These are phyloP conservation scores for Monochamus saltuarius DNA, from an alignment of 1,140 invertebrate genomes.

Conservation along the genomic window DNA sequence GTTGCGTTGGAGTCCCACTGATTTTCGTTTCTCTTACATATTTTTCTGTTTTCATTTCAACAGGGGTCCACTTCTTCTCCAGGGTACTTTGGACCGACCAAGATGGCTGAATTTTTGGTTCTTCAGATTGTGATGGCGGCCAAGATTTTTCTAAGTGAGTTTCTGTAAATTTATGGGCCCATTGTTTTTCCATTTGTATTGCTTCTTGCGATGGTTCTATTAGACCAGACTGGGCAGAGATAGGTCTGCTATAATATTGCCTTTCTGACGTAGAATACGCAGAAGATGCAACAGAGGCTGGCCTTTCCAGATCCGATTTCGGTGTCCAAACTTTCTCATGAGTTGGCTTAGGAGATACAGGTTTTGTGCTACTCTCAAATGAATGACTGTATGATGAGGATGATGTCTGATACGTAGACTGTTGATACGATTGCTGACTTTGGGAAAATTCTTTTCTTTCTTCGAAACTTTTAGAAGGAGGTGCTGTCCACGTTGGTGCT, in stretches of 20 bases:
- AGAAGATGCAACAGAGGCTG: slow-evolving; percentile 29
- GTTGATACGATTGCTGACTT: slow-evolving; percentile 37
- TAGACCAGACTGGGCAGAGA: slow-evolving; percentile 26
- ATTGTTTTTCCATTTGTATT: slow-evolving; percentile 63
- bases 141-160: slow-evolving; percentile 55
- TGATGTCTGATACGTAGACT: slow-evolving; percentile 31
- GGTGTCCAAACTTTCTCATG: slow-evolving; percentile 65
- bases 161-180: slow-evolving; percentile 58
- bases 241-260: slow-evolving; percentile 28
- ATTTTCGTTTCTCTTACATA: slow-evolving; percentile 35
- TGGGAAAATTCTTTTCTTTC: slow-evolving; percentile 39
- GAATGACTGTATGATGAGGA: slow-evolving; percentile 30
- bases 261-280: slow-evolving; percentile 33
- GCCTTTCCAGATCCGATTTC: slow-evolving; percentile 39
- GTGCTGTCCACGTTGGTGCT: slow-evolving; percentile 26
- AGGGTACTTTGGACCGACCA: slow-evolving; percentile 45
- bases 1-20: slow-evolving; percentile 38
- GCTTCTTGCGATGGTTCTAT: slow-evolving; percentile 55
- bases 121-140: slow-evolving; percentile 51
- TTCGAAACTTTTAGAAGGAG: slow-evolving; percentile 3
- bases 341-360: slow-evolving; percentile 60
- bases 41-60: slow-evolving; percentile 33
- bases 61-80: slow-evolving; percentile 44
- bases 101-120: slow-evolving; percentile 39
- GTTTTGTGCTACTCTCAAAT: slow-evolving; percentile 38